Percentiles rank a stretch among this genome's conserved stretches.
These are phyloP conservation scores for Pipa parva DNA, from an alignment of 2,113 vertebrate species.

Conservation along the genomic window DNA sequence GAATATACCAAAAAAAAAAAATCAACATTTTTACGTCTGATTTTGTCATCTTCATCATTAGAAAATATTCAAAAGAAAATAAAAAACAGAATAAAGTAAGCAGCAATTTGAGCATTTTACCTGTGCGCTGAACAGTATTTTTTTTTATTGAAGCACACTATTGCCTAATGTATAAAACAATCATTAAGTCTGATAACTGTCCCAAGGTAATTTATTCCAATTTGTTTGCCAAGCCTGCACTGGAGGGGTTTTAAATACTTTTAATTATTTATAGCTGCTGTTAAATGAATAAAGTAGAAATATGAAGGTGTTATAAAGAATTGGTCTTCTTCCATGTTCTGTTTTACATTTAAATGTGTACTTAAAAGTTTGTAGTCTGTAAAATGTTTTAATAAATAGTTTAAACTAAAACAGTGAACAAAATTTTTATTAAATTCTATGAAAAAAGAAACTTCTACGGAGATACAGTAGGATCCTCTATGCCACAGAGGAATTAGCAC, in stretches of 20 bases:
- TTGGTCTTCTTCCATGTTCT: background rate
- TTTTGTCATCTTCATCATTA: too few species aligned
- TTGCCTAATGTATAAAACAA: conserved; percentile 35
- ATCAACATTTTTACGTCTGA: too few species aligned
- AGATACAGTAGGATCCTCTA: too few species aligned
- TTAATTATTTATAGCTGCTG: conserved; percentile 25
- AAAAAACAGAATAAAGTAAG: too few species aligned
- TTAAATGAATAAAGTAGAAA: conserved; percentile 31
- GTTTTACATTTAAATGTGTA: background rate
- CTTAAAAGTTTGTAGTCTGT: background rate
- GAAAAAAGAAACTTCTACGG: too few species aligned
- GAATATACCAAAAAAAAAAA: too few species aligned
- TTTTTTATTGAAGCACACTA: conserved; percentile 33
- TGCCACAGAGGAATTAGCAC: background rate
- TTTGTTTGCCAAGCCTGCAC: conserved; percentile 28
- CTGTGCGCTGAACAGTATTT: too few species aligned
- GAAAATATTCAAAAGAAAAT: too few species aligned
- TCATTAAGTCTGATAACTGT: conserved; percentile 35
- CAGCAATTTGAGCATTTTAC: too few species aligned
- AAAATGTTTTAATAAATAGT: background rate
- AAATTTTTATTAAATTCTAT: background rate
- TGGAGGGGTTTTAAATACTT: conserved; percentile 24
- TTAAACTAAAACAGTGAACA: background rate
- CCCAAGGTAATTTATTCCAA: conserved; percentile 32
- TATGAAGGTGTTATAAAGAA: conserved; percentile 11